These are phyloP conservation scores for Netelia virgata DNA, from an alignment of 2,888 invertebrate species.

Conservation along the genomic window DNA sequence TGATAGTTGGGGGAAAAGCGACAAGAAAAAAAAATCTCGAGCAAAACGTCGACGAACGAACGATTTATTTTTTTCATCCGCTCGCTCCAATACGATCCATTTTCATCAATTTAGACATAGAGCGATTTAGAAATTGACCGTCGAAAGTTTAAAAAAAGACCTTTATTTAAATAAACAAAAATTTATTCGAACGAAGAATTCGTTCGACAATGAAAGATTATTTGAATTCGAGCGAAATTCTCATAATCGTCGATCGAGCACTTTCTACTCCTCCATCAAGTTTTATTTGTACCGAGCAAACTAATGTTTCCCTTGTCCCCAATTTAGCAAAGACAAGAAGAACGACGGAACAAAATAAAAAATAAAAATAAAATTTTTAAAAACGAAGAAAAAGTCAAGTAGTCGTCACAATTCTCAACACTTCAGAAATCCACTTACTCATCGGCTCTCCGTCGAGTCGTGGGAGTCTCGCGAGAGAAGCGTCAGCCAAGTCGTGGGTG, in stretches of 20 bases:
- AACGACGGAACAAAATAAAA: not conserved
- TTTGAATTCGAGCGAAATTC: too few species aligned
- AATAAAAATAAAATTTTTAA: too few species aligned
- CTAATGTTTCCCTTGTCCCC: not conserved
- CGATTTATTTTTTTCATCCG: not conserved
- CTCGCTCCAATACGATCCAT: not conserved
- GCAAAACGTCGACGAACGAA: not conserved
- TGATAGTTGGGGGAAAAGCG: not conserved
- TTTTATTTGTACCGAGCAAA: too few species aligned
- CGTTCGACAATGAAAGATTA: too few species aligned
- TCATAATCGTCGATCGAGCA: too few species aligned
- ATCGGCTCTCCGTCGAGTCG: slow-evolving; percentile 21
- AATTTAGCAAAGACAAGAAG: not conserved
- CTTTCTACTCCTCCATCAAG: too few species aligned
- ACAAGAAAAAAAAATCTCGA: slow-evolving; percentile 14
- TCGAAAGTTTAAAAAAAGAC: not conserved
- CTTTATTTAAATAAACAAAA: not conserved
- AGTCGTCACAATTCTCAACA: slow-evolving; percentile 43
- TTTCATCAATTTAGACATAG: not conserved
- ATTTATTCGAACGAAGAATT: too few species aligned
- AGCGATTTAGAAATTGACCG: not conserved
- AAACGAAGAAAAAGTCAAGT: slow-evolving; percentile 4
- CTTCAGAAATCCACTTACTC: slow-evolving; percentile 47
- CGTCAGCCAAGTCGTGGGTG: slow-evolving; percentile 48
- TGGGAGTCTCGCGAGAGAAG: slow-evolving; percentile 47